Conservation (phyloP, 1,140 invertebrate species). For the Neodiprion pinetum region DNA sequence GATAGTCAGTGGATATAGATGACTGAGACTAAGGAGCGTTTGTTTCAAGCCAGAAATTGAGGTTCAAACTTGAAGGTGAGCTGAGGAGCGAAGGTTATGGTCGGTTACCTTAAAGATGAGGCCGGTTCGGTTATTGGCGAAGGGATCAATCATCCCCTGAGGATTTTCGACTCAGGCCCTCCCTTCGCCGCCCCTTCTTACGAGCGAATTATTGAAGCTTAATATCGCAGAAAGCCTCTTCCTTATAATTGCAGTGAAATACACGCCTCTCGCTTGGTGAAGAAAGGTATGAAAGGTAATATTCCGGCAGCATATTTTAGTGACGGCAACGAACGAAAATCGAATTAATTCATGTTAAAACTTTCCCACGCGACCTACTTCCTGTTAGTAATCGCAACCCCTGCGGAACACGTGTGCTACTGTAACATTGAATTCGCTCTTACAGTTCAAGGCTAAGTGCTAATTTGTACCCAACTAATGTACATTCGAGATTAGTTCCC, state of each 20-base stretch:
- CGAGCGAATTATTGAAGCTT: neutral
- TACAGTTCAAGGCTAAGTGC: neutral
- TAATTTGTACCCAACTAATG: slow-evolving; percentile 1
- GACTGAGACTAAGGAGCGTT: neutral
- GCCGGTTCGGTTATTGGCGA: neutral
- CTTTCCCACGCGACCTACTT: too few relatives aligned
- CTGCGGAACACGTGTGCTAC: neutral
- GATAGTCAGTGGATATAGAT: neutral
- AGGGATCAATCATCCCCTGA: neutral
- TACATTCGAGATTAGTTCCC: neutral
- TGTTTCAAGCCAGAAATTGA: too few relatives aligned
- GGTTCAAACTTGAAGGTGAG: neutral
- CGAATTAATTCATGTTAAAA: too few relatives aligned
- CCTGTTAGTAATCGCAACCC: too few relatives aligned
- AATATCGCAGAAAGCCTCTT: neutral
- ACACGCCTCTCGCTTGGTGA: too few relatives aligned
- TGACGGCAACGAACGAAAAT: too few relatives aligned
- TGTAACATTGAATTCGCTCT: neutral
- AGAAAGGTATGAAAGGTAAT: too few relatives aligned
- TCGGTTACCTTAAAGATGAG: neutral
- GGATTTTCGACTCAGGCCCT: neutral
- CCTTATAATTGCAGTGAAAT: neutral
- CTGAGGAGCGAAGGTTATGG: neutral
- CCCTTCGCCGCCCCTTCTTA: neutral
- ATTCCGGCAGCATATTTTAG: too few relatives aligned